Evolutionary conservation across 2,113 vertebrate genomes (phyloP).

Genomic region (Ploceus nigricollis): DNA sequence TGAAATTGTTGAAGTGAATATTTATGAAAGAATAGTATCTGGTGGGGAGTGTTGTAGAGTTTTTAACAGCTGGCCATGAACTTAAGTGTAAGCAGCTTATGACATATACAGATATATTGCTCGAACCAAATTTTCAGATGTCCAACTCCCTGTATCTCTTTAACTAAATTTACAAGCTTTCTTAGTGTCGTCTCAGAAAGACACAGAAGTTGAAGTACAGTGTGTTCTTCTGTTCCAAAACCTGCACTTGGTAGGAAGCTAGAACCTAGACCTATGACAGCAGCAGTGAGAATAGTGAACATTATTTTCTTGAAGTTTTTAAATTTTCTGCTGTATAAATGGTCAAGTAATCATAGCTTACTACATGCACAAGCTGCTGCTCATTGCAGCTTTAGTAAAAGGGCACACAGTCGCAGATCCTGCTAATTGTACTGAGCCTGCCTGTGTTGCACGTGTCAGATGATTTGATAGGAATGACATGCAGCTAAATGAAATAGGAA

Average conservation of each 20-base stretch:
- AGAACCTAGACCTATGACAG: not conserved
- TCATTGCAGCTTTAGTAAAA: slow-evolving; percentile 61
- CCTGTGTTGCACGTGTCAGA: slow-evolving; percentile 78
- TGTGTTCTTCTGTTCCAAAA: not conserved
- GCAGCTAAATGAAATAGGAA: slow-evolving; percentile 82
- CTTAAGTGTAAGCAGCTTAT: not conserved
- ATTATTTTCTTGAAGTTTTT: slow-evolving; percentile 52
- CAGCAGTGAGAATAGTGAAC: not conserved
- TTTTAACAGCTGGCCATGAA: not conserved
- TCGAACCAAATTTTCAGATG: not conserved
- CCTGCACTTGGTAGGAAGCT: not conserved
- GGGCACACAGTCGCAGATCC: slow-evolving; percentile 38
- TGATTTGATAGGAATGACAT: slow-evolving; percentile 81
- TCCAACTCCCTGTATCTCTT: not conserved
- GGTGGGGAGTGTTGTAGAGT: not conserved
- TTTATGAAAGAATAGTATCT: slow-evolving; percentile 8
- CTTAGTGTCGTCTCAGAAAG: not conserved
- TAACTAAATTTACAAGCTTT: not conserved
- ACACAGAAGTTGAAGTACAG: not conserved
- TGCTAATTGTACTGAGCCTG: slow-evolving; percentile 80
- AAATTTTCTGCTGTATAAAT: slow-evolving; percentile 39
- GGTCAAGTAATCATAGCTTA: slow-evolving; percentile 52
- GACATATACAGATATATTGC: not conserved
- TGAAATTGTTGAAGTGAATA: not conserved
- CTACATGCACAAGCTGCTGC: slow-evolving; percentile 7